Evolutionary conservation across 2,797 vertebrate species (phyloP), one percentile per base, ranked within the genome.

Genomic region (Thamnophis elegans): DNA sequence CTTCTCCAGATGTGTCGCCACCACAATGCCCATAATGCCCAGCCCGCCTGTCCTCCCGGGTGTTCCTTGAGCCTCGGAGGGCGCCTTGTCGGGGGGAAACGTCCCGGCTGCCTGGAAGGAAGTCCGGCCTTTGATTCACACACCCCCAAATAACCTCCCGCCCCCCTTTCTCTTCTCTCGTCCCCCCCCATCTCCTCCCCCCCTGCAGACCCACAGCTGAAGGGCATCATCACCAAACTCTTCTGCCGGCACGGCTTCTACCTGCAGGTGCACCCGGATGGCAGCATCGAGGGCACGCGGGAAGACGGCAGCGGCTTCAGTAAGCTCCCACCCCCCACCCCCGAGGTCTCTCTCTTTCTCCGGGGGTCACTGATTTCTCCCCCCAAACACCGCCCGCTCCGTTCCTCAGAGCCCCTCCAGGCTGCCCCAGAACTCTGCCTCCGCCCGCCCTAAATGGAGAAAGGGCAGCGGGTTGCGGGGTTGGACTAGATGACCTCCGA

Each of bases 141-240:
- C n/a, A n/a, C 65, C 28, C 5, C 13, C 65, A 1, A 1, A 0
- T 65, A 68, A 68, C 2, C 28, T n/a, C n/a, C 62, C 28, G 0
- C 65, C 5, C 14, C 14, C 14, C 1, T 36, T 36, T 20, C 32
- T 36, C 32, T 73, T 20, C 32, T 73, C 28, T 13, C 5, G 2
- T 32, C 1, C 6, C 62, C 28, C 12, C 62, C n/a, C 1, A 1
- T 0, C 3, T 1, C 59, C 28, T n/a, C 1, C 12, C 5, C 5
- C 28, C 14, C 1, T 0, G 14, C 68, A 73, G 68, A 73, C 1
- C 68, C 68, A 7, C 68, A 73, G 68, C 68, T 73, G 68, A 73
- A 73, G 16, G 68, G 68, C 68, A 73, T 73, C 68, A 36, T 73
- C 68, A 73, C 32, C 16, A 73, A 73, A 20, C 68, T 73, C 68